Evolutionary conservation across 2,113 vertebrate species (phyloP), one percentile per base, ranked within the genome.

Genomic region (Alaudala cheleensis): DNA sequence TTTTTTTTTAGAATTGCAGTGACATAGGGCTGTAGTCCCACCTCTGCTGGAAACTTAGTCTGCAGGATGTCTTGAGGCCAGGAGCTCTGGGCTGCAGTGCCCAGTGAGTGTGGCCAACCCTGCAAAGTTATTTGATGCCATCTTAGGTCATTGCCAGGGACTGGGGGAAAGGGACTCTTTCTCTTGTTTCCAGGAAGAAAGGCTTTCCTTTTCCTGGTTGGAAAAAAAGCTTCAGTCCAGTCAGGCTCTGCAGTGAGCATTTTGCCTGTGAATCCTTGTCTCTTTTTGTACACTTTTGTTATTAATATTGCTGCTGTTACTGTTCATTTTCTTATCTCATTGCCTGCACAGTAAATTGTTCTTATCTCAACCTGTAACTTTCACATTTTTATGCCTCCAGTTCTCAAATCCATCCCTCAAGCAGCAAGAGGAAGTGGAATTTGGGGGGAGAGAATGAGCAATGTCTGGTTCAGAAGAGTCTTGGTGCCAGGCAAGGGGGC

Each of bases 1-100:
- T 15, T 15, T 10, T 12, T 44, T 42, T 57, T 33, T 14, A 26
- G 25, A 56, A 42, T 0, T 37, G 25, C 18, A 33, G 37, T 10
- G 18, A 37, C 62, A 26, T 16, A 22, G 0, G 62, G 93, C 97
- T 98, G 97, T 97, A 97, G 96, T 97, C 98, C 98, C 96, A 73
- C 98, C 87, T 96, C 88, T 94, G 62, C 0, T 74, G 96, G 94
- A 97, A 90, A 95, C 94, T 91, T 92, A 97, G 96, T 39, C 50
- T 47, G 77, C 62, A 76, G 94, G 93, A 97, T 93, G 79, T 90
- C 97, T 85, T 96, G 94, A 95, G 93, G 69, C 87, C 83, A 33
- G 81, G 86, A 47, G 60, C 67, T 94, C 96, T 69, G 77, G 74
- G 64, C 78, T 79, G 40, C 64, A 51, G 66, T 6, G 70, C 51